Evolutionary conservation across 2,888 invertebrate genomes (phyloP).

Genomic region (Drosophila setosimentum): DNA sequence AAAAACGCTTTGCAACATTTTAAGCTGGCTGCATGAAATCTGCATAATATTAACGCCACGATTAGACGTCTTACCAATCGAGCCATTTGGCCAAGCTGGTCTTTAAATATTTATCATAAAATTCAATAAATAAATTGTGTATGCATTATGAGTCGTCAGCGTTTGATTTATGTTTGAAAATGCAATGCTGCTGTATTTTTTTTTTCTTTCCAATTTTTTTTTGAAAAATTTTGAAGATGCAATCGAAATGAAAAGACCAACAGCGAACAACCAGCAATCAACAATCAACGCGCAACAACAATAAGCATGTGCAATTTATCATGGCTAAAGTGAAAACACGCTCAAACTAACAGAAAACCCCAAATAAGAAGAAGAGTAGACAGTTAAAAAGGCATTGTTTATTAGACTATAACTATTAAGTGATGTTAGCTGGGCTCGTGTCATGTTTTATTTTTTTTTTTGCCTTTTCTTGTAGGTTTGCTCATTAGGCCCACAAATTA

Average conservation of each 20-base stretch:
- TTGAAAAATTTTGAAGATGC: constrained; percentile 48
- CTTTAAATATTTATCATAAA: constrained; percentile 45
- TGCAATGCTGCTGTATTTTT: constrained; percentile 45
- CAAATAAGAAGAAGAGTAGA: constrained; percentile 18
- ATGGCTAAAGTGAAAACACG: constrained; percentile 71
- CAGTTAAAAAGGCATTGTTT: constrained; percentile 61
- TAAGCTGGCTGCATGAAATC: constrained; percentile 66
- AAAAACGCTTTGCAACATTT: constrained; percentile 67
- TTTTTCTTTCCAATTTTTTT: not conserved
- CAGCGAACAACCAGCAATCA: constrained; percentile 27
- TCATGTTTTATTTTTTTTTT: not conserved
- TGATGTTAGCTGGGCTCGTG: constrained; percentile 45
- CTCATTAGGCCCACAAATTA: constrained; percentile 67
- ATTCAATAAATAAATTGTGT: constrained; percentile 69
- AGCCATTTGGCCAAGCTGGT: constrained; percentile 11
- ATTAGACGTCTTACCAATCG: constrained; percentile 61
- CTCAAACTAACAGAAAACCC: constrained; percentile 15
- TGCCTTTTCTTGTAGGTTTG: constrained; percentile 16
- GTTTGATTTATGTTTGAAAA: constrained; percentile 72
- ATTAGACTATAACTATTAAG: constrained; percentile 65
- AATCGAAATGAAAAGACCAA: constrained; percentile 58
- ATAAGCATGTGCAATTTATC: constrained; percentile 71
- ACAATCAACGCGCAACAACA: constrained; percentile 30
- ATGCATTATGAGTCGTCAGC: constrained; percentile 66
- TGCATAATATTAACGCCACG: constrained; percentile 72